These are phyloP conservation scores for Polyergus mexicanus DNA, from an alignment of 1,140 invertebrate genomes.

Conservation along the genomic window DNA sequence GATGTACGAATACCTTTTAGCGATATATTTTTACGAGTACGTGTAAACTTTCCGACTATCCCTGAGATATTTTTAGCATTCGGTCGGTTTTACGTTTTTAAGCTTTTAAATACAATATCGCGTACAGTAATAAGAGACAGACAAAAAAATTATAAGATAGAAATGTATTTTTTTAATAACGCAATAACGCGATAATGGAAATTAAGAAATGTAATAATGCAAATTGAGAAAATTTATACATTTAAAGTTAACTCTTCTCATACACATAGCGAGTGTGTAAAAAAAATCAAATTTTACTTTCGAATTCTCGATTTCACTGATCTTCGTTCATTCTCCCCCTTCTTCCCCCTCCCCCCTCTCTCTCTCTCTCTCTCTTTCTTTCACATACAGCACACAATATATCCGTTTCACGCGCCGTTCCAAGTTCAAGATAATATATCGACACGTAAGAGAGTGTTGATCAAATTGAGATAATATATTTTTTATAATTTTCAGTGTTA, in stretches of 20 bases:
- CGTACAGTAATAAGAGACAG: not conserved
- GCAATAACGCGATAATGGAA: not conserved
- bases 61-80: not conserved
- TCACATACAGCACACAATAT: no score
- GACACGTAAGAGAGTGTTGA: not conserved
- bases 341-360: no score
- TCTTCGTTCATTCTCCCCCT: not conserved
- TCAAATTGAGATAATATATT: not conserved
- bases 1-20: not conserved
- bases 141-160: slow-evolving; percentile 7
- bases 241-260: slow-evolving; percentile 29
- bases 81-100: not conserved
- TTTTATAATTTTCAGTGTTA: not conserved
- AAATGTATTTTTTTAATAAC: slow-evolving; percentile 26
- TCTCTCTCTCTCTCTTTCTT: no score
- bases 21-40: not conserved
- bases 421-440: not conserved
- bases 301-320: not conserved
- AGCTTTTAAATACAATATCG: not conserved
- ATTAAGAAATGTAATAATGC: not conserved
- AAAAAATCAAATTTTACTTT: slow-evolving; percentile 20
- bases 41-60: slow-evolving; percentile 6
- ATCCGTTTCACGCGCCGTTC: not conserved
- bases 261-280: not conserved
- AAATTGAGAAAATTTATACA: not conserved